phyloP scores from a whole-genome alignment of 2,888 invertebrate genomes.

The Pandemis cinnamomeana region DNA sequence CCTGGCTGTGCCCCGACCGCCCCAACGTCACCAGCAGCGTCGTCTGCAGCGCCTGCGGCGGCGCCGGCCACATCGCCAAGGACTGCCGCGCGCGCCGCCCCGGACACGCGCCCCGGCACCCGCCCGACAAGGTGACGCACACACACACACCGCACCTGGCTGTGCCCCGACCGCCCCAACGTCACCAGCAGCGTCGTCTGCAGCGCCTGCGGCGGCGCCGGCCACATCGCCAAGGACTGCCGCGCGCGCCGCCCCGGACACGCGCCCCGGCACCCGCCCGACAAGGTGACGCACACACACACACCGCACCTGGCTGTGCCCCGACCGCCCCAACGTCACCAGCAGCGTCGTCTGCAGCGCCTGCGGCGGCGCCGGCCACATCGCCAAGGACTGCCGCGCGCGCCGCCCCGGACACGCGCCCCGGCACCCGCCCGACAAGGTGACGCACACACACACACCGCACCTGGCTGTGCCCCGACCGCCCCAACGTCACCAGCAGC shows the following conservation, averaged over 20 bases:
- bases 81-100: slow-evolving; percentile 96
- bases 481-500: slow-evolving; percentile 95
- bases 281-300: slow-evolving; percentile 2
- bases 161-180: slow-evolving; percentile 92
- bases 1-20: slow-evolving; percentile 94
- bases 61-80: slow-evolving; percentile 91
- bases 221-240: slow-evolving; percentile 98
- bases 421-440: slow-evolving; percentile 9
- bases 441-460: slow-evolving; percentile 84
- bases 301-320: slow-evolving; percentile 95
- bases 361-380: slow-evolving; percentile 88
- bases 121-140: slow-evolving; percentile 8
- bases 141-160: slow-evolving; percentile 93
- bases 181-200: slow-evolving; percentile 97
- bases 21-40: slow-evolving; percentile 96
- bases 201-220: slow-evolving; percentile 87
- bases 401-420: slow-evolving; percentile 89
- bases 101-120: slow-evolving; percentile 80
- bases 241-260: slow-evolving; percentile 92
- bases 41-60: slow-evolving; percentile 94
- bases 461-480: slow-evolving; percentile 94
- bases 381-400: slow-evolving; percentile 97
- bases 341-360: slow-evolving; percentile 97
- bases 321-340: slow-evolving; percentile 95
- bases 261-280: slow-evolving; percentile 52